These are phyloP conservation scores for Cinclus cinclus DNA, from an alignment of 2,113 vertebrate genomes.

Conservation along the genomic window DNA sequence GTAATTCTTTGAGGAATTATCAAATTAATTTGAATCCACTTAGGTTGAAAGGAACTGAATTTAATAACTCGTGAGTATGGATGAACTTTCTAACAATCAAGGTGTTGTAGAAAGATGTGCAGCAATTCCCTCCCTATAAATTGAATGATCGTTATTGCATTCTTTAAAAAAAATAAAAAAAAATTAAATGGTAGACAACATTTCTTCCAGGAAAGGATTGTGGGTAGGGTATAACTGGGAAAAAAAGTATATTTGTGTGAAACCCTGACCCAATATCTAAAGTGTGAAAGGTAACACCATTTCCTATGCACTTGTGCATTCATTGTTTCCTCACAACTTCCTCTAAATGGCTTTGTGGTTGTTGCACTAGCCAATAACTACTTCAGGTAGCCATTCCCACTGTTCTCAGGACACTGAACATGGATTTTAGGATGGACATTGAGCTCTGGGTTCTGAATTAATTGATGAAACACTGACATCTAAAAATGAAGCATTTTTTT, in stretches of 20 bases:
- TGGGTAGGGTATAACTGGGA: fast-evolving
- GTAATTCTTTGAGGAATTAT: not conserved
- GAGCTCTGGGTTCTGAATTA: not conserved
- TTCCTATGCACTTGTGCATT: not conserved
- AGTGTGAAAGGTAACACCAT: fast-evolving
- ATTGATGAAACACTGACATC: not conserved
- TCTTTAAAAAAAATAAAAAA: not conserved
- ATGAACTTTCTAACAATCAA: not conserved
- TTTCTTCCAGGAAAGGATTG: not conserved
- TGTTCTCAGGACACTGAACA: not conserved
- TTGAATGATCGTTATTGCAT: not conserved
- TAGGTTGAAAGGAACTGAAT: not conserved
- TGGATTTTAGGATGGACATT: not conserved
- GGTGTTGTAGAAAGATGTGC: not conserved
- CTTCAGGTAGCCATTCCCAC: not conserved
- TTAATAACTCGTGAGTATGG: not conserved
- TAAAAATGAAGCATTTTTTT: not conserved
- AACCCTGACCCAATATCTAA: not conserved
- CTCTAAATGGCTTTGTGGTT: not conserved
- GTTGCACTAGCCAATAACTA: not conserved
- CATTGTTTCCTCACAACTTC: not conserved
- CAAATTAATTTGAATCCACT: not conserved
- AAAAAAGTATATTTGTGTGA: not conserved
- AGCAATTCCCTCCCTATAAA: not conserved
- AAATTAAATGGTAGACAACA: no score